These are phyloP conservation scores for Scatophagus argus DNA, from an alignment of 2,113 vertebrate species.

Conservation along the genomic window DNA sequence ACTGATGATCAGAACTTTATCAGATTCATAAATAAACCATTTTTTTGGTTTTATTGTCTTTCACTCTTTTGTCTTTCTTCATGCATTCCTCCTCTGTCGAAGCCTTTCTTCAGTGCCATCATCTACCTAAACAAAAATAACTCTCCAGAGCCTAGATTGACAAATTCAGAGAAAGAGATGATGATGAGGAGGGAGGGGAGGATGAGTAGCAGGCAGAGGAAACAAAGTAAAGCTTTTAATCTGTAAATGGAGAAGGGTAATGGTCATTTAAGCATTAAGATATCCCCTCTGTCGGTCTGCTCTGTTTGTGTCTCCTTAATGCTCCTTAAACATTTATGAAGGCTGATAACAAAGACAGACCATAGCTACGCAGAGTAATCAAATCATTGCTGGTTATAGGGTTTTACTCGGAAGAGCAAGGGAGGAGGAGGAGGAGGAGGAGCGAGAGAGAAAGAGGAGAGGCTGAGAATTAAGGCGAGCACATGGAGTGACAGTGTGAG, in stretches of 20 bases:
- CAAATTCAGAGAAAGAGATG: constrained; percentile 47
- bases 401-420: constrained; percentile 63
- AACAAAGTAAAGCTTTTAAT: constrained; percentile 84
- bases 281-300: constrained; percentile 61
- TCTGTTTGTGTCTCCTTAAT: constrained; percentile 75
- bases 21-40: not conserved
- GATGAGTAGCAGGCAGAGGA: constrained; percentile 60
- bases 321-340: constrained; percentile 84
- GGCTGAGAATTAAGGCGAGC: constrained; percentile 17
- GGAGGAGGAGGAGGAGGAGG: not conserved
- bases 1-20: constrained; percentile 15
- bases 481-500: constrained; percentile 56
- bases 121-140: constrained; percentile 34
- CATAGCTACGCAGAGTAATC: constrained; percentile 72
- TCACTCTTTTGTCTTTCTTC: not conserved
- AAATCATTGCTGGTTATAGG: constrained; percentile 76
- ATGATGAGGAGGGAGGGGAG: constrained; percentile 35
- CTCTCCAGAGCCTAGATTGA: constrained; percentile 27
- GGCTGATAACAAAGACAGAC: constrained; percentile 79
- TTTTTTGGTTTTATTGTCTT: not conserved
- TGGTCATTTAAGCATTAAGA: constrained; percentile 81
- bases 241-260: constrained; percentile 82
- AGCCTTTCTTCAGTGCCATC: constrained; percentile 14
- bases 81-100: not conserved
- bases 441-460: not conserved